Evolutionary conservation across 2,888 invertebrate species (phyloP).

Genomic region (Diadegma fenestrale): DNA sequence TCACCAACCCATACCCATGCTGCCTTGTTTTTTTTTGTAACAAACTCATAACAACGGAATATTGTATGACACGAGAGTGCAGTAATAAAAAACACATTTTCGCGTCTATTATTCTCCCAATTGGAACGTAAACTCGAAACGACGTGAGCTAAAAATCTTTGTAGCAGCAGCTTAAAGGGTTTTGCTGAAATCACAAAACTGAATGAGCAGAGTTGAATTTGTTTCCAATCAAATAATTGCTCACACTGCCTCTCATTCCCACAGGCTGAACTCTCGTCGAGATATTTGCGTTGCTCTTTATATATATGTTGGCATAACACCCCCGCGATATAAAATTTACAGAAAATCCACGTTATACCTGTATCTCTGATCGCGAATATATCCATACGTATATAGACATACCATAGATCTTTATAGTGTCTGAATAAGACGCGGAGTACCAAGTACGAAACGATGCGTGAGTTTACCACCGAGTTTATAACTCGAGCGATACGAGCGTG

Average conservation of each 20-base stretch:
- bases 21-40: slow-evolving; percentile 1
- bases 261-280: neutral
- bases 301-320: neutral
- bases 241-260: slow-evolving; percentile 9
- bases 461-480: slow-evolving; percentile 54
- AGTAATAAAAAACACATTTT: neutral
- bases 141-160: neutral
- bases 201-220: neutral
- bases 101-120: neutral
- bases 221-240: slow-evolving; percentile 12
- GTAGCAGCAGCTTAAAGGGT: too few species aligned
- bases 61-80: neutral
- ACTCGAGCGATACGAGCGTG: slow-evolving; percentile 57
- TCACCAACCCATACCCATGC: neutral
- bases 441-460: slow-evolving; percentile 26
- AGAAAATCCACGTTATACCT: neutral
- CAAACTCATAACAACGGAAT: neutral
- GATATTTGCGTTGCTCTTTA: neutral
- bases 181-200: neutral
- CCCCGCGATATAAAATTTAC: slow-evolving; percentile 23
- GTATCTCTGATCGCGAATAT: neutral
- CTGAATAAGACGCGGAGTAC: slow-evolving; percentile 41
- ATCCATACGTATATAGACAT: neutral
- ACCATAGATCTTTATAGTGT: slow-evolving; percentile 17
- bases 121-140: neutral